A percentile compares a stretch with the other conserved stretches of the same genome.
Conservation (phyloP, 2,888 invertebrate species). For the Julus scandinavius region DNA sequence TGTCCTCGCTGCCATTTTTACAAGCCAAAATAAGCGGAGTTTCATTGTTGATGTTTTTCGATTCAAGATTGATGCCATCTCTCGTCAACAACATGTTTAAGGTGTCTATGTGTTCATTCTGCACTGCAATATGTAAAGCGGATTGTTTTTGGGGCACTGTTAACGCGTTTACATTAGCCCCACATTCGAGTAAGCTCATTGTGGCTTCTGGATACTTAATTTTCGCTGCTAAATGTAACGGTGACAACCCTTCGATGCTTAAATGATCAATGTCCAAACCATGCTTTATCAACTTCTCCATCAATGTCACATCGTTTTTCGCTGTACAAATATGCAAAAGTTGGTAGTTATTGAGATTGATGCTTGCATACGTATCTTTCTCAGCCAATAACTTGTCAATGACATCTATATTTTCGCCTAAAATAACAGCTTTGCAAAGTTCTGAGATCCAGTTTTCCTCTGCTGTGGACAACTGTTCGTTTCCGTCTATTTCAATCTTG, state of each 20-base stretch:
- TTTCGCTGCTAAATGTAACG: slow-evolving; percentile 25
- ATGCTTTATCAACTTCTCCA: neutral
- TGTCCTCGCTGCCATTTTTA: neutral
- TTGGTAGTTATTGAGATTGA: neutral
- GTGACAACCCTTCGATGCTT: neutral
- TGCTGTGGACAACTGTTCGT: neutral
- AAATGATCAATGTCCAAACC: neutral
- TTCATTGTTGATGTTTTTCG: neutral
- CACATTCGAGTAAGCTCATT: neutral
- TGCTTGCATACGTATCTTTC: neutral
- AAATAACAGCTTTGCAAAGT: neutral
- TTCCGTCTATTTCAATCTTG: neutral
- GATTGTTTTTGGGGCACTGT: neutral
- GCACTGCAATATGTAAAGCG: neutral
- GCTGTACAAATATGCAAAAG: neutral
- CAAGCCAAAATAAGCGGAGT: slow-evolving; percentile 1
- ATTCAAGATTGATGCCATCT: too few species aligned
- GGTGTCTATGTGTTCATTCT: neutral
- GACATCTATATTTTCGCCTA: neutral
- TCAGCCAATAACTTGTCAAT: neutral
- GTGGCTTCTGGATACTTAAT: neutral
- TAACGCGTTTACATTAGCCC: neutral
- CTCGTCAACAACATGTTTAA: neutral
- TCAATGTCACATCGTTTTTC: neutral
- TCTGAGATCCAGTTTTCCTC: neutral